Evolutionary conservation across 2,888 invertebrate species (phyloP).

Genomic region (Eristalinus aeneus): DNA sequence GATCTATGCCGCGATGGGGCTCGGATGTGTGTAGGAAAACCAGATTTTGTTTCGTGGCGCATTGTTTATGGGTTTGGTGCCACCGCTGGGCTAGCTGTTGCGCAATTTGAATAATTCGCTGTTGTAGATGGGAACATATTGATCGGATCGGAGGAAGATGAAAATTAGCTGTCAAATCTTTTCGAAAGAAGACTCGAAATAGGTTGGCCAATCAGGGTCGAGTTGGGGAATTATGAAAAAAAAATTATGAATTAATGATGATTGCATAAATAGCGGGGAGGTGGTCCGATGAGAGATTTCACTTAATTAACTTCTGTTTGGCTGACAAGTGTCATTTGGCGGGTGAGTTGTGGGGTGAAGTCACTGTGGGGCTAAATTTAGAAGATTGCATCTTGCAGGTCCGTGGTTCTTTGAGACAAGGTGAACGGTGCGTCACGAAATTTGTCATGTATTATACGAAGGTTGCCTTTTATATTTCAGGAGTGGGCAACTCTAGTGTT

Average conservation of each 20-base stretch:
- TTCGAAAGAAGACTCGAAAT: slow-evolving; percentile 2
- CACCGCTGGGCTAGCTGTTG: background rate
- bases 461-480: too few species aligned
- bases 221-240: background rate
- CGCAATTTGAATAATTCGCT: slow-evolving; percentile 15
- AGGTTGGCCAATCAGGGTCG: background rate
- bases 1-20: slow-evolving; percentile 40
- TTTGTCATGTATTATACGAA: too few species aligned
- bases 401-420: too few species aligned
- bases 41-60: slow-evolving; percentile 24
- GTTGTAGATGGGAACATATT: slow-evolving; percentile 4
- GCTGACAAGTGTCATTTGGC: background rate
- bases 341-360: background rate
- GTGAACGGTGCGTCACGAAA: too few species aligned
- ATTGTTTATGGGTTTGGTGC: background rate
- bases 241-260: background rate
- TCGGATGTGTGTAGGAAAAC: slow-evolving; percentile 16
- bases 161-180: background rate
- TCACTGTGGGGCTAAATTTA: too few species aligned
- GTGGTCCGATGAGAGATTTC: background rate
- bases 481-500: too few species aligned
- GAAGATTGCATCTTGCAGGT: too few species aligned
- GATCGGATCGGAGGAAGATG: background rate
- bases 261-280: background rate
- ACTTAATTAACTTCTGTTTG: background rate